These are phyloP conservation scores for Gambusia yucatana DNA, from an alignment of 2,797 vertebrate genomes.

Conservation along the genomic window DNA sequence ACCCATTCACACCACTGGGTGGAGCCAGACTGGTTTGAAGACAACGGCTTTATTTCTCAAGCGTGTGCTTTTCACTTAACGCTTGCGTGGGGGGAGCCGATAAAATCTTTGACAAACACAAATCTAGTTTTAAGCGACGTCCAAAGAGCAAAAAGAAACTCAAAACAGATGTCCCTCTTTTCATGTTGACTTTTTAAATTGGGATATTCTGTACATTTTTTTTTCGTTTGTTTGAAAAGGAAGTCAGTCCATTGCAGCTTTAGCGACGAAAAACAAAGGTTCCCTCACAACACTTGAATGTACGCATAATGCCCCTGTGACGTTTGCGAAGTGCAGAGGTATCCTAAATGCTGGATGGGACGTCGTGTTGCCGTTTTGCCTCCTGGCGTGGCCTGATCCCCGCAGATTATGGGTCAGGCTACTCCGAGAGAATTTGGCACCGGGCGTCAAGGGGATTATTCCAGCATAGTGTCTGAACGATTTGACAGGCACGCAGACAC, in stretches of 20 bases:
- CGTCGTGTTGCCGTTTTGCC: conserved; percentile 41
- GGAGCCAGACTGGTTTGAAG: conserved; percentile 40
- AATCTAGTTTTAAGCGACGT: background rate
- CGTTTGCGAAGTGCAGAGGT: conserved; percentile 9
- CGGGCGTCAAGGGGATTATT: conserved; percentile 59
- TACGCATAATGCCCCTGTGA: background rate
- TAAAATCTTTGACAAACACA: background rate
- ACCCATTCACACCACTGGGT: conserved; percentile 45
- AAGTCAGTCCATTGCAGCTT: background rate
- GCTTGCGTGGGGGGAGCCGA: fast-evolving
- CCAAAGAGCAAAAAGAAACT: background rate
- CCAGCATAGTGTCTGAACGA: conserved; percentile 69
- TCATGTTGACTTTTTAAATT: background rate
- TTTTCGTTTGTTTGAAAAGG: background rate
- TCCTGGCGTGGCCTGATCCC: conserved; percentile 42
- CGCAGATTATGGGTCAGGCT: conserved; percentile 60
- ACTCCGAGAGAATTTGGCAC: conserved; percentile 61
- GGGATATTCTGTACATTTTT: background rate
- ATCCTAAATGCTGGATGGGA: conserved; percentile 3
- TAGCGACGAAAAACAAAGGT: no score
- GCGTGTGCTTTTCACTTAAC: background rate
- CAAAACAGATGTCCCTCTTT: background rate
- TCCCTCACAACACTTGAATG: background rate
- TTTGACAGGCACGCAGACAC: conserved; percentile 69
- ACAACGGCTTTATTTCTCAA: background rate